Evolutionary conservation across 1,140 invertebrate species (phyloP).

Genomic region (Magallana gigas): DNA sequence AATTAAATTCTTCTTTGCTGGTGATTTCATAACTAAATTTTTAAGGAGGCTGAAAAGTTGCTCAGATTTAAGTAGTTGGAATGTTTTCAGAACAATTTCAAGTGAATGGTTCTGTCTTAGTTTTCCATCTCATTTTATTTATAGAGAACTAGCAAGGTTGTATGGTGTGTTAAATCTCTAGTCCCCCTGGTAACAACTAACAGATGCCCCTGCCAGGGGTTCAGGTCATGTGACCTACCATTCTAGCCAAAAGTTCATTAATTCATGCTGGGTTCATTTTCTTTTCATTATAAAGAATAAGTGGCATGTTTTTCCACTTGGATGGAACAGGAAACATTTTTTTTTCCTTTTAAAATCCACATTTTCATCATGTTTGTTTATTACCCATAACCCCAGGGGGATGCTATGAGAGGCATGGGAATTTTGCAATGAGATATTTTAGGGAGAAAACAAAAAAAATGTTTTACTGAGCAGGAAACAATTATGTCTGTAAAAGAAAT

Average conservation of each 20-base stretch:
- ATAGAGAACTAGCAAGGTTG: neutral
- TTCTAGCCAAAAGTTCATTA: neutral
- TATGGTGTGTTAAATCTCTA: neutral
- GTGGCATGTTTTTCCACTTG: slow-evolving; percentile 28
- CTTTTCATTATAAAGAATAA: neutral
- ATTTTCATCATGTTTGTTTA: slow-evolving; percentile 30
- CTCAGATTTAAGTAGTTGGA: too few relatives aligned
- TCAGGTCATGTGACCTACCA: slow-evolving; percentile 12
- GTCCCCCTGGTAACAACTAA: slow-evolving; percentile 12
- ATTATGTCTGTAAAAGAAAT: neutral
- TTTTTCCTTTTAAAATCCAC: neutral
- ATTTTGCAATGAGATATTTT: neutral
- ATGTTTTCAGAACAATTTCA: too few relatives aligned
- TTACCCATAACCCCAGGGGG: neutral
- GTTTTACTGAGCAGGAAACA: neutral
- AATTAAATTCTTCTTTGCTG: too few relatives aligned
- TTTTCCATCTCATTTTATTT: too few relatives aligned
- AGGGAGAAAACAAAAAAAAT: neutral
- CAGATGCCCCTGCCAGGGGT: slow-evolving; percentile 9
- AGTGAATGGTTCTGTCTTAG: too few relatives aligned
- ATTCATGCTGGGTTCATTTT: slow-evolving; percentile 10
- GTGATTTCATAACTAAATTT: too few relatives aligned
- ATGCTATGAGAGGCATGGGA: neutral
- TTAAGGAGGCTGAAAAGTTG: too few relatives aligned
- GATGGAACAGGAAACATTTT: slow-evolving; percentile 7